phyloP scores from a whole-genome alignment of 1,140 invertebrate genomes.

The Thrips palmi region DNA sequence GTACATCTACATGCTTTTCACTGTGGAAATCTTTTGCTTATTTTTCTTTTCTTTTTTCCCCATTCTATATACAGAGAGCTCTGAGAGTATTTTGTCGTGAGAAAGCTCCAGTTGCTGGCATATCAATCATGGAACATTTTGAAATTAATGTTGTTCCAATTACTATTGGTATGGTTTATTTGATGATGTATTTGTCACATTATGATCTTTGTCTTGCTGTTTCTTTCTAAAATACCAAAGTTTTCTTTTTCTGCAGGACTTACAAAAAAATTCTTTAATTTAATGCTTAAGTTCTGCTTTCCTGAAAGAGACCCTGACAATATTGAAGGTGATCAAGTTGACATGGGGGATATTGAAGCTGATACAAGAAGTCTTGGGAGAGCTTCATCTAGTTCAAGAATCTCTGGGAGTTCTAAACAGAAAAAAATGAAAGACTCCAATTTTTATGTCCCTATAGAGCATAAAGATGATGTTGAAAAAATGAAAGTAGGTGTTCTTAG shows the following conservation, averaged over 20 bases:
- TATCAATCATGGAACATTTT: conserved; percentile 96
- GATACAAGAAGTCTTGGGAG: conserved; percentile 21
- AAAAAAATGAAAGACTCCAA: conserved; percentile 57
- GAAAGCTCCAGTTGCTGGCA: conserved; percentile 85
- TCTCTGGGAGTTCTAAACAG: conserved; percentile 7
- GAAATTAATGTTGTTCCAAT: conserved; percentile 90
- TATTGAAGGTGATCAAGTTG: conserved; percentile 48
- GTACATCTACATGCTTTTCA: too few species aligned
- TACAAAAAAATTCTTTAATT: conserved; percentile 94
- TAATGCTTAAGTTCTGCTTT: conserved; percentile 96
- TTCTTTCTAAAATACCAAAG: conserved; percentile 5
- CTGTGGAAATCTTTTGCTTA: conserved; percentile 3
- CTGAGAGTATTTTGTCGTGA: conserved; percentile 76
- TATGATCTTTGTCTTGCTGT: conserved; percentile 5
- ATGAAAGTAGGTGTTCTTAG: conserved; percentile 69
- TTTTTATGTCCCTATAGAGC: conserved; percentile 71
- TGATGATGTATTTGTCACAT: conserved; percentile 1
- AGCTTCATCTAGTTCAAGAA: background rate
- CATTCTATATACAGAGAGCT: conserved; percentile 36
- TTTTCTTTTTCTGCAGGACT: conserved; percentile 36
- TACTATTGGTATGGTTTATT: conserved; percentile 47
- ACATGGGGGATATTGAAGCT: conserved; percentile 32
- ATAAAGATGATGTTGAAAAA: conserved; percentile 89
- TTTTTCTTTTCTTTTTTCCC: conserved; percentile 9
- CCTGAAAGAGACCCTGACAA: conserved; percentile 83